These are phyloP conservation scores for Psittacula derbiana DNA, from an alignment of 2,797 vertebrate species.

Conservation along the genomic window DNA sequence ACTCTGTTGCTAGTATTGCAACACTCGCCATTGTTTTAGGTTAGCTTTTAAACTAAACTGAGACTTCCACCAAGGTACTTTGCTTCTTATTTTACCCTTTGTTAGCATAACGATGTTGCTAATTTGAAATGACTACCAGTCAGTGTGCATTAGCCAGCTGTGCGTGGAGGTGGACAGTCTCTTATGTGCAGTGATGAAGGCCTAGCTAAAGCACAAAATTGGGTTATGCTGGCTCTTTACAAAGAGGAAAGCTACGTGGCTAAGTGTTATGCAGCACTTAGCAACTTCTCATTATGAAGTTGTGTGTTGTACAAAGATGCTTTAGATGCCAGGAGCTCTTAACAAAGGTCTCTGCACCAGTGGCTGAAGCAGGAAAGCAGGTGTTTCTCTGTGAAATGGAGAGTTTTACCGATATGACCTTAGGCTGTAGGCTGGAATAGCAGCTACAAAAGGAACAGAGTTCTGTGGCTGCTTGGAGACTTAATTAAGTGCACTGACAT, in stretches of 20 bases:
- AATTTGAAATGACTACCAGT: neutral
- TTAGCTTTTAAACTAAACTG: neutral
- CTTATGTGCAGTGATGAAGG: neutral
- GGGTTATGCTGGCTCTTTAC: neutral
- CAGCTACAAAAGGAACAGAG: neutral
- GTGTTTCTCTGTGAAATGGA: neutral
- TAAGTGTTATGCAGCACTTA: neutral
- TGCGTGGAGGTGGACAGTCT: neutral
- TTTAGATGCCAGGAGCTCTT: neutral
- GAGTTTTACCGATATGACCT: neutral
- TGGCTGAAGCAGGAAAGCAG: neutral
- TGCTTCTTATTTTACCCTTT: neutral
- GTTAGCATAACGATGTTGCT: neutral
- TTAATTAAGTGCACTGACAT: conserved; percentile 34
- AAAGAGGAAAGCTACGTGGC: neutral
- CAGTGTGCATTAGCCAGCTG: neutral
- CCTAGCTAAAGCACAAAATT: neutral
- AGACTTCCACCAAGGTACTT: neutral
- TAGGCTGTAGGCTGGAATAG: neutral
- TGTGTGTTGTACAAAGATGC: neutral
- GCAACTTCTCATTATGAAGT: neutral
- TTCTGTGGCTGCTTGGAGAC: neutral
- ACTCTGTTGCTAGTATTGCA: neutral
- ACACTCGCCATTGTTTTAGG: neutral
- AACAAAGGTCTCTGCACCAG: neutral